These are phyloP conservation scores for Anoplius nigerrimus DNA, from an alignment of 2,888 invertebrate genomes.

Conservation along the genomic window DNA sequence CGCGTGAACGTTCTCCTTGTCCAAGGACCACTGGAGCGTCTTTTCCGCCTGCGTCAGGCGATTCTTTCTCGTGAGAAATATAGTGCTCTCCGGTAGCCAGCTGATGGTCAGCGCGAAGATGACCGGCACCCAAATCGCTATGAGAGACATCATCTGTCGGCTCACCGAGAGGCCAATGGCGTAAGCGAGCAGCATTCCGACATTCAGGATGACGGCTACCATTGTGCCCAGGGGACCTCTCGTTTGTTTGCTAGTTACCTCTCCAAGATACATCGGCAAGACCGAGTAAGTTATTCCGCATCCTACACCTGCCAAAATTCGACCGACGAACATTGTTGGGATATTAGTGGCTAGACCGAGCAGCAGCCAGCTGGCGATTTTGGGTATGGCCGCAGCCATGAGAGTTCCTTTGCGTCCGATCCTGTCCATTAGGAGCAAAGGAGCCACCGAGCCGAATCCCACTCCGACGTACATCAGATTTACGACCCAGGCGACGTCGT, in stretches of 20 bases:
- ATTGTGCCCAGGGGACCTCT: constrained; percentile 67
- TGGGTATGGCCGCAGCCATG: constrained; percentile 67
- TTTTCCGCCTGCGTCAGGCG: constrained; percentile 62
- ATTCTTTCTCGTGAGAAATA: constrained; percentile 67
- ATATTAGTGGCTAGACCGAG: constrained; percentile 61
- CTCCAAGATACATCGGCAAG: constrained; percentile 71
- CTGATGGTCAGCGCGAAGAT: constrained; percentile 63
- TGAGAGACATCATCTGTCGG: constrained; percentile 64
- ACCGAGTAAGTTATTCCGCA: constrained; percentile 71
- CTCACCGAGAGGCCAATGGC: constrained; percentile 60
- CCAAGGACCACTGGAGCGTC: constrained; percentile 68
- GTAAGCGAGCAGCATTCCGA: constrained; percentile 65
- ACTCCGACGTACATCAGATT: constrained; percentile 69
- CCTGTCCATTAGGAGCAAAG: constrained; percentile 68
- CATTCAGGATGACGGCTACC: constrained; percentile 67
- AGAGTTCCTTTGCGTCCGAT: constrained; percentile 71
- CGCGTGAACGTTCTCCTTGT: constrained; percentile 64
- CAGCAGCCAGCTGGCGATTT: constrained; percentile 68
- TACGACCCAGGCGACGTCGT: constrained; percentile 63
- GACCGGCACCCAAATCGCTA: constrained; percentile 60
- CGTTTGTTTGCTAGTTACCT: constrained; percentile 68
- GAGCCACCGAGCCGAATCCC: constrained; percentile 66
- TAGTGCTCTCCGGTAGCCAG: constrained; percentile 72
- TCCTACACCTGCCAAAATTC: constrained; percentile 68
- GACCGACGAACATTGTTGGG: constrained; percentile 59